phyloP scores from a whole-genome alignment of 2,888 invertebrate genomes.

The Hydropsyche betteni region DNA sequence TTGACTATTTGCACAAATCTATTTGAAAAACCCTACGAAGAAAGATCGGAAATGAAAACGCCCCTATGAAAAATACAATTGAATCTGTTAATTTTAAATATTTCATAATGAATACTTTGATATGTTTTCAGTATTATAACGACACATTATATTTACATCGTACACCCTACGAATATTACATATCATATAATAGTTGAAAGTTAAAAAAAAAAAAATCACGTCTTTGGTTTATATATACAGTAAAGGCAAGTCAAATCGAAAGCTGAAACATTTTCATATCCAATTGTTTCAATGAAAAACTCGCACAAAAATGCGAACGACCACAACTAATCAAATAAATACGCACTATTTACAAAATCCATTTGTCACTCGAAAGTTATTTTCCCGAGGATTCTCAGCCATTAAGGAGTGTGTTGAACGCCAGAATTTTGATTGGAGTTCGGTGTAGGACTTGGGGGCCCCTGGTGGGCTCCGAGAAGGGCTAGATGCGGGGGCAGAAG shows the following conservation, averaged over 20 bases:
- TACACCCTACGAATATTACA: slow-evolving; percentile 2
- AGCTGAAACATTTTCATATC: slow-evolving; percentile 1
- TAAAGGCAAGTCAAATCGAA: slow-evolving; percentile 15
- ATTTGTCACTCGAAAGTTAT: not conserved
- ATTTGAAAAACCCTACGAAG: too few species aligned
- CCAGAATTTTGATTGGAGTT: not conserved
- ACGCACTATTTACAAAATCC: slow-evolving; percentile 4
- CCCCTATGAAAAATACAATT: too few species aligned
- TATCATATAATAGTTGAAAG: not conserved
- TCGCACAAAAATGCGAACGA: too few species aligned
- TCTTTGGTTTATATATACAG: slow-evolving; percentile 29
- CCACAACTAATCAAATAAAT: not conserved
- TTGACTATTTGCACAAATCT: too few species aligned
- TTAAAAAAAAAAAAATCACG: slow-evolving; percentile 10
- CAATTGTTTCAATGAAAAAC: too few species aligned
- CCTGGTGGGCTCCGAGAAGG: slow-evolving; percentile 58
- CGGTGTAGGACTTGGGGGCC: slow-evolving; percentile 48
- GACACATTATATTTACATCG: slow-evolving; percentile 18
- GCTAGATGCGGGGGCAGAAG: slow-evolving; percentile 57
- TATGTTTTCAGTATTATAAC: slow-evolving; percentile 24
- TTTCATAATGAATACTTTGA: slow-evolving; percentile 14
- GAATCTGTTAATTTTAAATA: slow-evolving; percentile 1
- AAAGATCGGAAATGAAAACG: too few species aligned
- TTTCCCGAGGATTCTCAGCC: slow-evolving; percentile 2
- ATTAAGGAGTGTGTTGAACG: slow-evolving; percentile 33